Percentiles rank a stretch among this genome's conserved stretches.
Conservation (phyloP, 2,888 invertebrate species). For the Sicus ferrugineus region DNA sequence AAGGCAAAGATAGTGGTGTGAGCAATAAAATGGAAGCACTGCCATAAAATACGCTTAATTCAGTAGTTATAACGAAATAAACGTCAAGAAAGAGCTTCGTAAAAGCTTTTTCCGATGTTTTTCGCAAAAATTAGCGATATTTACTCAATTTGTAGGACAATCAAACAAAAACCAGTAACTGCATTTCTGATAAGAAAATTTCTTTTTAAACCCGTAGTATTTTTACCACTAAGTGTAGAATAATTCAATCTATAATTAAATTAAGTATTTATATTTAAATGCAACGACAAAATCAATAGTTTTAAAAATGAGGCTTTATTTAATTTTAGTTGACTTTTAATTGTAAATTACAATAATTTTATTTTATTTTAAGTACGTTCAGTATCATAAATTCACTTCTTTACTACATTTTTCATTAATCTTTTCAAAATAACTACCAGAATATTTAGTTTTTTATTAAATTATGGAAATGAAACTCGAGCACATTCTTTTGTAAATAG, state of each 20-base stretch:
- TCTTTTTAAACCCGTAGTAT: not conserved
- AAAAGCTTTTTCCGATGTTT: not conserved
- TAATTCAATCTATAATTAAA: not conserved
- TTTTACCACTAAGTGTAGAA: not conserved
- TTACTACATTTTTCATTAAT: too few relatives aligned
- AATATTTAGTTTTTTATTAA: too few relatives aligned
- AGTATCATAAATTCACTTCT: too few relatives aligned
- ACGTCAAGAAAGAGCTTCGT: not conserved
- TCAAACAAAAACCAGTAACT: constrained; percentile 22
- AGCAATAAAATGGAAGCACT: constrained; percentile 26
- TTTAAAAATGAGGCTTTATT: constrained; percentile 34
- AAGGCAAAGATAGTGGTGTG: too few relatives aligned
- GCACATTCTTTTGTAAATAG: too few relatives aligned
- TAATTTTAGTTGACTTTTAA: constrained; percentile 13
- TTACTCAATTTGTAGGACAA: not conserved
- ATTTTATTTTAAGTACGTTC: too few relatives aligned
- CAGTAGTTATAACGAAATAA: not conserved
- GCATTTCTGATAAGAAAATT: constrained; percentile 9
- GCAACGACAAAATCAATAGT: constrained; percentile 25
- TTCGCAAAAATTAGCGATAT: not conserved
- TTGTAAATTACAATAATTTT: too few relatives aligned
- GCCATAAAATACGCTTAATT: constrained; percentile 33
- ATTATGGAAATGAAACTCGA: too few relatives aligned
- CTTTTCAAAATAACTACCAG: too few relatives aligned
- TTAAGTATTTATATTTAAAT: not conserved